phyloP scores from a whole-genome alignment of 2,797 vertebrate species.

The Melanotaenia trifasciata region DNA sequence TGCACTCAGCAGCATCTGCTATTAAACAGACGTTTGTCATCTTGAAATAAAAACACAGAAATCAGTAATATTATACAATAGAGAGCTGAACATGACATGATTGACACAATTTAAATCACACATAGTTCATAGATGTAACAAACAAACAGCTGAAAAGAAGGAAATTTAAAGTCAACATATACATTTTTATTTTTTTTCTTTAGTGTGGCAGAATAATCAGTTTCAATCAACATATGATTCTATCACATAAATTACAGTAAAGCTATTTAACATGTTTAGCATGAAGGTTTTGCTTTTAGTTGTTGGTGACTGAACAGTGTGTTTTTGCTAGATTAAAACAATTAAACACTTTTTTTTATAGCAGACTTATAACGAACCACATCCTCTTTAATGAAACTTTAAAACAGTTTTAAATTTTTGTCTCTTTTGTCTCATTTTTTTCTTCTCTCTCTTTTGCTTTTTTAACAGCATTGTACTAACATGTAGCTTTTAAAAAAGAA shows the following conservation, averaged over 20 bases:
- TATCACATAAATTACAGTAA: background rate
- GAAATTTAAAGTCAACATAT: too few relatives aligned
- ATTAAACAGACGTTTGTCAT: background rate
- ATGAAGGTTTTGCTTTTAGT: background rate
- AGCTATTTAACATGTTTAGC: background rate
- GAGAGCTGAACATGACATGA: background rate
- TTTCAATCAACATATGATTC: too few relatives aligned
- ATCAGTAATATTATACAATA: too few relatives aligned
- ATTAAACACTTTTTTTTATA: background rate
- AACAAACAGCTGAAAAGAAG: too few relatives aligned
- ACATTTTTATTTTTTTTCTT: too few relatives aligned
- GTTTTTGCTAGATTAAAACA: background rate
- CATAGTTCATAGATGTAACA: background rate
- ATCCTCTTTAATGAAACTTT: background rate
- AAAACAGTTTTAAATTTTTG: background rate
- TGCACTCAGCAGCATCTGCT: background rate
- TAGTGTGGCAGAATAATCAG: too few relatives aligned
- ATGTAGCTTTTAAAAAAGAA: background rate
- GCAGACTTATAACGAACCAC: background rate
- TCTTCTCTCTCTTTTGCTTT: too few relatives aligned
- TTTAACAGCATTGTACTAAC: background rate
- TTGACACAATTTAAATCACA: background rate
- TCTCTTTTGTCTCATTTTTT: background rate
- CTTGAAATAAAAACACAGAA: background rate
- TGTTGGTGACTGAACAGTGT: background rate